These are phyloP conservation scores for Nettapus auritus DNA, from an alignment of 2,113 vertebrate species.

Conservation along the genomic window DNA sequence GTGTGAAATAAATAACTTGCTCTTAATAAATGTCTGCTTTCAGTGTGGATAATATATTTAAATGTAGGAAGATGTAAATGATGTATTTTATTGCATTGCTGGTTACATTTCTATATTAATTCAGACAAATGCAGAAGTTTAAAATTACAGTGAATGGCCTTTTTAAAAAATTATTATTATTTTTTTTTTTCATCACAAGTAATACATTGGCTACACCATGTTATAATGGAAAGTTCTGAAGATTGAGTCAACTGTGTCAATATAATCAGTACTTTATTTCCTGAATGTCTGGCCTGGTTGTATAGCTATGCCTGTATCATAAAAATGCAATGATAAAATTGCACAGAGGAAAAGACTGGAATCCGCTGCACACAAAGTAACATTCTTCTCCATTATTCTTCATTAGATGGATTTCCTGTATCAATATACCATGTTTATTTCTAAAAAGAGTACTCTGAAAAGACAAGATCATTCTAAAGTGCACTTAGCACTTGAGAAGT, in stretches of 20 bases:
- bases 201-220: conserved; percentile 46
- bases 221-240: conserved; percentile 55
- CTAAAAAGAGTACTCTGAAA: conserved; percentile 58
- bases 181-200: conserved; percentile 38
- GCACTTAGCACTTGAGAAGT: conserved; percentile 11
- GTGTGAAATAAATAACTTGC: conserved; percentile 77
- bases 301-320: conserved; percentile 31
- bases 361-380: conserved; percentile 36
- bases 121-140: conserved; percentile 65
- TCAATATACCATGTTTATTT: conserved; percentile 51
- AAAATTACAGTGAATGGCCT: conserved; percentile 29
- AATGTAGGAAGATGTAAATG: conserved; percentile 72
- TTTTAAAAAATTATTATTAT: conserved; percentile 61
- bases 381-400: conserved; percentile 64
- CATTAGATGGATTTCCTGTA: conserved; percentile 64
- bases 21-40: conserved; percentile 81
- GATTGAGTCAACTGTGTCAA: conserved; percentile 54
- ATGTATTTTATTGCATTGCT: conserved; percentile 68
- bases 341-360: conserved; percentile 51
- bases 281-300: background rate
- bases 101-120: conserved; percentile 60
- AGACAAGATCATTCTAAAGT: conserved; percentile 57
- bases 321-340: conserved; percentile 66
- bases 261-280: conserved; percentile 62
- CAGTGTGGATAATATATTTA: conserved; percentile 76